Evolutionary conservation across 2,113 vertebrate species (phyloP).

Genomic region (Illadopsis cleaveri): DNA sequence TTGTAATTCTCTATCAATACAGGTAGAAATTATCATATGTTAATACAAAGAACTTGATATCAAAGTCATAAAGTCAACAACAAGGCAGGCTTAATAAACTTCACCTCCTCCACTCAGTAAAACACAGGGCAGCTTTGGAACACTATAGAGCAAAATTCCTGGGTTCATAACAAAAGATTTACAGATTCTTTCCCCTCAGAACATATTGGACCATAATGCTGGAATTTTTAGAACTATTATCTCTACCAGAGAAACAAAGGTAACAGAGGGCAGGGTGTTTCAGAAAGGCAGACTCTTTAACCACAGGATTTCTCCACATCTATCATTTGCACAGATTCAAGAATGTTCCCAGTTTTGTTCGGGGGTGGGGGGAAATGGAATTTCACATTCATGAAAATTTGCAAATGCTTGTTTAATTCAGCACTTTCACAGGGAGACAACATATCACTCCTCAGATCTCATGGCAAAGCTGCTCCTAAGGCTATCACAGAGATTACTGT

Average conservation of each 20-base stretch:
- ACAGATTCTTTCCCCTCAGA: neutral
- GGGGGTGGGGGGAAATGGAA: neutral
- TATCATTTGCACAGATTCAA: neutral
- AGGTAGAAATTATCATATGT: neutral
- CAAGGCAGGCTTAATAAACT: neutral
- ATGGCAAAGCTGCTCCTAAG: slow-evolving; percentile 53
- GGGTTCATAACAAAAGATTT: neutral
- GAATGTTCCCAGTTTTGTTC: neutral
- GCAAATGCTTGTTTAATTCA: slow-evolving; percentile 38
- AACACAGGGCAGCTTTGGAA: neutral
- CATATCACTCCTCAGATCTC: slow-evolving; percentile 1
- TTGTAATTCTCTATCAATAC: slow-evolving; percentile 18
- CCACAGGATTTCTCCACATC: neutral
- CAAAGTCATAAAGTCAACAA: neutral
- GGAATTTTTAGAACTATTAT: neutral
- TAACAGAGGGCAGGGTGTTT: neutral
- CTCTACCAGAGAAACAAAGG: neutral
- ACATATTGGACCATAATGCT: neutral
- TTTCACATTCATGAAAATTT: neutral
- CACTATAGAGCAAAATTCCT: neutral
- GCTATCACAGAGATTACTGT: slow-evolving; percentile 39
- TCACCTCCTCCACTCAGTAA: neutral
- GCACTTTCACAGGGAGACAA: slow-evolving; percentile 29
- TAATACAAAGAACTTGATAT: neutral
- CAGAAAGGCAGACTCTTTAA: neutral